Evolutionary conservation across 1,140 invertebrate genomes (phyloP), one percentile per base, ranked within the genome.

Genomic region (Drosophila tani): DNA sequence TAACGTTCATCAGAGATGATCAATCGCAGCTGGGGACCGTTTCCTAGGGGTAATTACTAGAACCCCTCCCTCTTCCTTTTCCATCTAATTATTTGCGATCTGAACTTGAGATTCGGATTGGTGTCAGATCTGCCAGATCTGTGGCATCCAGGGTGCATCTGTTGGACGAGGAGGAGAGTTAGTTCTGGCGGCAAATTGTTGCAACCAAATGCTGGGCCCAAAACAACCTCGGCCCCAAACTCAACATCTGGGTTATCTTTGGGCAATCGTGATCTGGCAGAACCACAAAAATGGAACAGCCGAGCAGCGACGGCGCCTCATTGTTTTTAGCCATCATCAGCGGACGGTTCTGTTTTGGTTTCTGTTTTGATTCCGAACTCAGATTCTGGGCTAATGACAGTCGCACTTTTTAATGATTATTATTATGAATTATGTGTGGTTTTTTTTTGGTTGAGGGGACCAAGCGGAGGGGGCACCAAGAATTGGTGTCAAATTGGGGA

Each of bases 321-420:
- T 73, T 73, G 69, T 73, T 73, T 73, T 50, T 73, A 60, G 56
- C 53, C 69, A 73, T 73, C 75, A 77, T 47, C 71, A 75, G 41
- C 47, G 71, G 53, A 66, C 62, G 66, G 66, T 51, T 51, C 35
- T 59, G 68, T 47, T 47, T 69, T 32, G 27, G 69, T 19, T 49
- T 71, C 67, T 47, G 45, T 59, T 74, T 62, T 40, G 41, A 53
- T 63, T 63, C 49, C 40, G 21, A 63, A 74, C 41, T 35, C 53
- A 50, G 46, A 77, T 84, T 80, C 82, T 87, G 84, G 84, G 82
- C 83, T 87, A 87, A 86, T 88, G 82, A 69, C 82, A 82, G 82
- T 75, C 66, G 82, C 75, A 87, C 83, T 82, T 76, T 60, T 82
- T 79, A 82, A 87, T 86, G 83, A 87, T 83, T 79, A 77, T 83